Evolutionary conservation across 2,797 vertebrate species (phyloP), one percentile per base, ranked within the genome.

Genomic region (Aulostomus chinensis): DNA sequence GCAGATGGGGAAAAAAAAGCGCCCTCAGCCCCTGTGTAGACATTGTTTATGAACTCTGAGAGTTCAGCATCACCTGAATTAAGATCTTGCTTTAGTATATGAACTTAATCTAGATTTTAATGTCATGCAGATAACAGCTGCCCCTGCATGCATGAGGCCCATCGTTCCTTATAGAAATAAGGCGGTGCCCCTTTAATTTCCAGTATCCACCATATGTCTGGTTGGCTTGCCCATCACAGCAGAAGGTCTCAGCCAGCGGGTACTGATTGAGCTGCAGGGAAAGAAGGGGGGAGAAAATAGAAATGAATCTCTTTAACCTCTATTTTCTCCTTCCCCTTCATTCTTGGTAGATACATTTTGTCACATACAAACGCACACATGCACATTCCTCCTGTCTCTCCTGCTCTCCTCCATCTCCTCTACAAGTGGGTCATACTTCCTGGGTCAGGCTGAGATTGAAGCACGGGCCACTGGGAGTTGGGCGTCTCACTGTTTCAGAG

Each of bases 351-450:
- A 32, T 11, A 5, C 1, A 26, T 9, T 37, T 32, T 16, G 9
- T 33, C 24, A 3, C 29, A n/a, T n/a, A 4, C 13, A 9, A 32
- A 31, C 39, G 35, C 55, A 39, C 13, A 17, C 29, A 17, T n/a
- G 3, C 39, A 15, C 33, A 18, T 25, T 13, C 16, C 4, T 4
- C 1, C 20, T 24, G 13, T 35, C 39, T 38, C 50, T 32, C 16
- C 11, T 42, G 31, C 46, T 45, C 14, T 55, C 30, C 45, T 62
- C 41, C 21, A 43, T 65, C 46, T 72, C 48, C 67, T 67, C 60
- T 32, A 79, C 77, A 89, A 89, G 75, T 89, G 85, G 87, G 88
- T 87, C 86, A 86, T 17, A 30, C 67, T 60, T 87, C 80, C 71
- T 69, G 54, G 81, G 79, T 83, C 81, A 64, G 63, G 54, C 71